Evolutionary conservation across 2,888 invertebrate genomes (phyloP), one percentile per base, ranked within the genome.

Genomic region (Drosophila mulleri): DNA sequence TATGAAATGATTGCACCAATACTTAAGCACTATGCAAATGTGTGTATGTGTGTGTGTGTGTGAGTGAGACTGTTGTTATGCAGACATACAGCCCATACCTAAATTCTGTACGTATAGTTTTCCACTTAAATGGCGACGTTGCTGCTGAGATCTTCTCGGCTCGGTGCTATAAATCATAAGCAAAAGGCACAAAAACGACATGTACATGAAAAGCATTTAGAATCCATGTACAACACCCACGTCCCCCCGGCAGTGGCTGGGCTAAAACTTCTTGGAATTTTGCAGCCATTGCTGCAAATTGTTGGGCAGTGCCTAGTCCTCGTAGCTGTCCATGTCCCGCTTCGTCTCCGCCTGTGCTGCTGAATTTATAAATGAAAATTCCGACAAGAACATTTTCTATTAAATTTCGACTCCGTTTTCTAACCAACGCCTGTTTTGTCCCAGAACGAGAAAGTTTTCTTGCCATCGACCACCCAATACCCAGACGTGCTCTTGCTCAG

Each of bases 371-470:
- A 91, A 90, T 88, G 83, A 83, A 89, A 91, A 91, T 89, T 90
- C 89, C 91, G 80, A 78, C 83, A 91, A 90, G 90, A 88, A 88
- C 89, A 86, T 86, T 91, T 91, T 89, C 91, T 88, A 86, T 86
- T 89, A 87, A 87, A 86, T 86, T 89, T 82, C 63, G 62, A 70
- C 73, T 85, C 69, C 66, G 70, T 72, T 79, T 79, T 62, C 78
- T 71, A 71, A 67, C 79, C 77, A 77, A 60, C 66, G 56, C 69
- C 69, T 35, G 67, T 57, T 74, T 74, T 72, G 70, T 75, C 71
- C 75, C 71, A 67, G 65, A 50, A 89, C 72, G 88, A 89, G 86
- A 86, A 86, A 86, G 89, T 86, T 86, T 84, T 89, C 89, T 86
- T 86, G 78, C 88, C 73, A 67, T 65, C 67, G 68, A n/a, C 26